These are phyloP conservation scores for Salticus scenicus DNA, from an alignment of 2,888 invertebrate species.

Conservation along the genomic window DNA sequence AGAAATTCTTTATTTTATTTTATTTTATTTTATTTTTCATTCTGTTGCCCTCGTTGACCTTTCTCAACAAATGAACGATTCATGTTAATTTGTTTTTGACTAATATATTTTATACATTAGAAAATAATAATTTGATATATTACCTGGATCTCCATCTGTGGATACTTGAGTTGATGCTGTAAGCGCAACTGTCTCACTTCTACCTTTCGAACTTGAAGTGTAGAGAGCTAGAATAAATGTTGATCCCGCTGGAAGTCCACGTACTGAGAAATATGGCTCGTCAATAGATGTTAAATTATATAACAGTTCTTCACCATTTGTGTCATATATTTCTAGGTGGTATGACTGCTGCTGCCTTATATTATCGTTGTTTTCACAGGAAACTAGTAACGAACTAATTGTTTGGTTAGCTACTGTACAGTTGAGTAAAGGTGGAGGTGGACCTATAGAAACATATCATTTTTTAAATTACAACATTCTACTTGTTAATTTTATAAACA, in stretches of 20 bases:
- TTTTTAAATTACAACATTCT: too few relatives aligned
- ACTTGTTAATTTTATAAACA: too few relatives aligned
- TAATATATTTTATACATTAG: too few relatives aligned
- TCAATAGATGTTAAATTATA: slow-evolving; percentile 83
- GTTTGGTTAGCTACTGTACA: slow-evolving; percentile 91
- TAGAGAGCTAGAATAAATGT: slow-evolving; percentile 86
- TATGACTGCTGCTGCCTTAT: slow-evolving; percentile 91
- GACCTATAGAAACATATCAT: slow-evolving; percentile 78
- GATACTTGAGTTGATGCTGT: slow-evolving; percentile 82
- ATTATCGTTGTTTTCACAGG: slow-evolving; percentile 91
- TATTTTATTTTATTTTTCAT: too few relatives aligned
- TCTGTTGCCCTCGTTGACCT: too few relatives aligned
- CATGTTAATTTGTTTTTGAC: too few relatives aligned
- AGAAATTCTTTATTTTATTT: too few relatives aligned
- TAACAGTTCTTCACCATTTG: slow-evolving; percentile 81
- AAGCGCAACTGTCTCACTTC: slow-evolving; percentile 86
- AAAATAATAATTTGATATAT: too few relatives aligned
- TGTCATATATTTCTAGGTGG: slow-evolving; percentile 83
- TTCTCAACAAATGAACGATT: too few relatives aligned
- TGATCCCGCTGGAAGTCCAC: slow-evolving; percentile 83
- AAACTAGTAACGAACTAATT: slow-evolving; percentile 86
- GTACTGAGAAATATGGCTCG: slow-evolving; percentile 84
- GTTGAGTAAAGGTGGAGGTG: slow-evolving; percentile 93
- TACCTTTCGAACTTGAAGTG: slow-evolving; percentile 88
- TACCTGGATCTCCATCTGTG: slow-evolving; percentile 61